Evolutionary conservation across 2,888 invertebrate genomes (phyloP).

Genomic region (Choristoneura rosaceana): DNA sequence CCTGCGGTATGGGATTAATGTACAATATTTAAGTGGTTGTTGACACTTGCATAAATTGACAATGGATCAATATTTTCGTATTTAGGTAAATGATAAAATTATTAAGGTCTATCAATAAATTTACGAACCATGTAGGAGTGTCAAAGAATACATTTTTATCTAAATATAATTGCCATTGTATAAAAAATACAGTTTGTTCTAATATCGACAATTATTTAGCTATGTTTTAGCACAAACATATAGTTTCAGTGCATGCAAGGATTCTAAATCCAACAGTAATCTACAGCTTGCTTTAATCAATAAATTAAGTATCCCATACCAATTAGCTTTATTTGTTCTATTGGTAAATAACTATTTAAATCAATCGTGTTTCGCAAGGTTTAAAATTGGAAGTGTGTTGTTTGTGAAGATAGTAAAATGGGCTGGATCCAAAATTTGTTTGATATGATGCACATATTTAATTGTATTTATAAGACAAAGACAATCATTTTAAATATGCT

Average conservation of each 20-base stretch:
- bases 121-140: slow-evolving; percentile 13
- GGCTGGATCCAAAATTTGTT: slow-evolving; percentile 31
- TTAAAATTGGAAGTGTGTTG: not conserved
- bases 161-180: not conserved
- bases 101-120: slow-evolving; percentile 8
- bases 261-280: not conserved
- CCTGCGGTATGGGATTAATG: not conserved
- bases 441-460: not conserved
- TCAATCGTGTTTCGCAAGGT: not conserved
- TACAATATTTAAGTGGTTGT: slow-evolving; percentile 6
- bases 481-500: not conserved
- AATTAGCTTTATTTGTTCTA: not conserved
- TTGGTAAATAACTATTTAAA: not conserved
- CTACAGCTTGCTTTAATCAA: not conserved
- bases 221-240: not conserved
- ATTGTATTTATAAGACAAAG: not conserved
- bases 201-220: not conserved
- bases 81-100: slow-evolving; percentile 24
- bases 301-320: not conserved
- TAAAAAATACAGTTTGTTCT: not conserved
- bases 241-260: not conserved
- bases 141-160: slow-evolving; percentile 3
- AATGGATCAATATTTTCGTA: slow-evolving; percentile 40
- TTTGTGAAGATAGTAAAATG: slow-evolving; percentile 7
- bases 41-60: slow-evolving; percentile 25